Base-by-base conservation (phyloP, 2,888 invertebrate genomes). In the Unio delphinus region DNA sequence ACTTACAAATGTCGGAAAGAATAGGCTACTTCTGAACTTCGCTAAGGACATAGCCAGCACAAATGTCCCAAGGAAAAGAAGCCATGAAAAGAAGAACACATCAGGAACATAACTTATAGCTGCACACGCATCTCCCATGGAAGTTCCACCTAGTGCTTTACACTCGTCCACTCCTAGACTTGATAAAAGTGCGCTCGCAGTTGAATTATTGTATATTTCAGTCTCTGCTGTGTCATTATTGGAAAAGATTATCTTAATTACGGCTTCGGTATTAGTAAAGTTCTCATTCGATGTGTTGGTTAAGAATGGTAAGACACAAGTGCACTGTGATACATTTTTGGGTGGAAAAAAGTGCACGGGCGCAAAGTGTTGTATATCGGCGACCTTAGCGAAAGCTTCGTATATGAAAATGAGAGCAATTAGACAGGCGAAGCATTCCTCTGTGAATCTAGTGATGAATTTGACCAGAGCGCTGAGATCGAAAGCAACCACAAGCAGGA, bases 391-490 rank as follows among this genome's bases (percentile, higher is more conserved):
- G 79, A 98, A 93, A 65, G 98, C 97, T 93, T 98, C 97, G 88
- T 95, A 95, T 90, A 99, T 97, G 90, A 98, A 99, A 88, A 99
- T 99, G 86, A 98, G 95, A 55, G 98, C 98, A 88, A 98, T 99
- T 20, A 98, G 92, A 0, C 96, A 96, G 20, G 98, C 98, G 88
- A 98, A 98, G 90, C 97, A 98, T 90, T 98, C 98, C 90, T 98
- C 98, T 0, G 98, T 98, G 89, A 98, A 98, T 80, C 98, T 93
- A 20, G 98, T 99, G 80, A 98, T 98, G 88, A 97, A 97, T 89
- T 97, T 97, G 55, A 99, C 98, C 71, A 98, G 92, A 64, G 97
- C 96, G 89, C 97, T 97, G 11, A 97, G 96, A 91, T 99, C 99
- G 57, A 97, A 93, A 2, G 97, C 97, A 58, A 97, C 97, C 80